Evolutionary conservation across 2,113 vertebrate species (phyloP), one percentile per base, ranked within the genome.

Genomic region (Ctenomys sociabilis): DNA sequence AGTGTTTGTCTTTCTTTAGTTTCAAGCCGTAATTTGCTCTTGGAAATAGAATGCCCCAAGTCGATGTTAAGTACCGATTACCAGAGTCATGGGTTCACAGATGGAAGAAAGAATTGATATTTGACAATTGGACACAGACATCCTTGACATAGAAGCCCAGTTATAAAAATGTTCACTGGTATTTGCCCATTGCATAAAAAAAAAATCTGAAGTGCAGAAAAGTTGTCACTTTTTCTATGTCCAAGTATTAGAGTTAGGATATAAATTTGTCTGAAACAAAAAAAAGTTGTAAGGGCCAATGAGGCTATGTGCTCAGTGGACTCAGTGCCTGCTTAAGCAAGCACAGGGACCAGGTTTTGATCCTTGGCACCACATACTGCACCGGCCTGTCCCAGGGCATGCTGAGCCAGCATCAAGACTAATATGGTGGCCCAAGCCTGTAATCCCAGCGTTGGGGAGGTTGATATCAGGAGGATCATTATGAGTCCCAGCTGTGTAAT

Each of bases 1-100:
- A 84, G 12, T 59, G 0, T 6, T 85, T 88, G 22, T 75, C 16
- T 13, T 2, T 11, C 22, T 28, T 83, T 86, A 49, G 7, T 57
- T 64, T 72, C 59, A 57, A 95, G 61, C 78, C 63, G 57, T 63
- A 89, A 77, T 86, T 72, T 93, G n/a, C 49, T 91, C 9, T n/a
- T 88, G 26, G 9, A 91, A 75, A 72, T 7, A 85, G 32, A 85
- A n/a, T 78, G 12, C 0, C 21, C 12, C 78, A 84, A 78, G 2
- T 24, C 16, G 81, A 21, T 32, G 12, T 37, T 70, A 72, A 16
- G 85, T 32, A 52, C 4, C 26, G 77, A 88, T 78, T 59, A 75
- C 7, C 64, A 82, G 26, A 70, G 57, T 21, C 30, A 22, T 5
- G 0, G 57, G 19, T 68, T 84, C 28, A 87, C 13, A 24, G 16